These are phyloP conservation scores for Rugalucina vietnamica DNA, from an alignment of 2,888 invertebrate species.

Conservation along the genomic window DNA sequence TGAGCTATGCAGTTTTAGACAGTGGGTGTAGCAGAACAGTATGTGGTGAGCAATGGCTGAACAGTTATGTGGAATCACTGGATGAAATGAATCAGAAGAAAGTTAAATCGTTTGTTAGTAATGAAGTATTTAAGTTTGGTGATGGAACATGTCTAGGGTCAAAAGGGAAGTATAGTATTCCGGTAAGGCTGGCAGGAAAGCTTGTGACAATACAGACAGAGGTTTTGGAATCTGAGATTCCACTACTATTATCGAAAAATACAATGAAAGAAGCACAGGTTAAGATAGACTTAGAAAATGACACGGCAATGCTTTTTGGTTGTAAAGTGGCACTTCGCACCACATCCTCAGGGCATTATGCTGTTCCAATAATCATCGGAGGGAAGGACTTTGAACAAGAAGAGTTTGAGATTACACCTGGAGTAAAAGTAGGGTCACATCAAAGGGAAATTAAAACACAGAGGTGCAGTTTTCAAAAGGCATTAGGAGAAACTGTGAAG, in stretches of 20 bases:
- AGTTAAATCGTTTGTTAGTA: slow-evolving; percentile 8
- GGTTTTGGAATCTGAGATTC: slow-evolving; percentile 53
- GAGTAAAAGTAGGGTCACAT: no score
- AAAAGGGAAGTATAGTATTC: slow-evolving; percentile 30
- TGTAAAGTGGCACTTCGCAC: slow-evolving; percentile 8
- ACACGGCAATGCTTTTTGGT: slow-evolving; percentile 24
- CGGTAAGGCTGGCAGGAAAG: slow-evolving; percentile 30
- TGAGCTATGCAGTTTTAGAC: slow-evolving; percentile 62
- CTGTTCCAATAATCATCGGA: no score
- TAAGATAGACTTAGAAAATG: slow-evolving; percentile 26
- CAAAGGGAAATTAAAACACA: no score
- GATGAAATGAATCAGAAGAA: slow-evolving; percentile 8
- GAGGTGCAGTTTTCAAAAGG: no score
- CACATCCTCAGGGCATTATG: slow-evolving; percentile 31
- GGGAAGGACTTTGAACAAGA: no score
- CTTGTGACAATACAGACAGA: slow-evolving; percentile 34
- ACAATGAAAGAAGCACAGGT: no score
- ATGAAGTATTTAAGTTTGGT: slow-evolving; percentile 55
- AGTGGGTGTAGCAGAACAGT: slow-evolving; percentile 64
- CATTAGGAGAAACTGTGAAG: no score
- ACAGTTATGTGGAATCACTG: slow-evolving; percentile 27
- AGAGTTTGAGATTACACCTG: no score
- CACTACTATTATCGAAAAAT: slow-evolving; percentile 28
- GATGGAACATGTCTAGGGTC: slow-evolving; percentile 44
- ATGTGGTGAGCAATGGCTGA: slow-evolving; percentile 52